Evolutionary conservation across 2,113 vertebrate genomes (phyloP).

Genomic region (Porphyrio hochstetteri): DNA sequence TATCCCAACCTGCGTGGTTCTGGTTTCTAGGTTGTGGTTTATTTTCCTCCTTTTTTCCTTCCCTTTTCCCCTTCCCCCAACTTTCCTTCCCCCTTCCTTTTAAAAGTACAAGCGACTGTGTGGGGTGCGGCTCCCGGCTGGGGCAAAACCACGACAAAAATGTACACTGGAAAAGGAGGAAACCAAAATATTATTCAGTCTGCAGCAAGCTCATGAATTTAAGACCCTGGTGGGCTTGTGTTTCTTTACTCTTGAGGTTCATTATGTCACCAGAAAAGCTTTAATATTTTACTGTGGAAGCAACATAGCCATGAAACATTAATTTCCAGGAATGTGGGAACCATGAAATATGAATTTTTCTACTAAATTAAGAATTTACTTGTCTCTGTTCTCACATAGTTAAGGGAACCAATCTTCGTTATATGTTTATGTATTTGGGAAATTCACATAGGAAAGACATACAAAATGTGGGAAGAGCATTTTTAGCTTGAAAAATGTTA

Average conservation of each 20-base stretch:
- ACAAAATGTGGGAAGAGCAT: background rate
- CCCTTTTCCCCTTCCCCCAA: too few species aligned
- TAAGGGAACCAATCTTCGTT: background rate
- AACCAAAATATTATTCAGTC: slow-evolving; percentile 54
- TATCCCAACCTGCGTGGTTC: too few species aligned
- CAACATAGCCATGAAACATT: slow-evolving; percentile 42
- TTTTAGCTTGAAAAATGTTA: background rate
- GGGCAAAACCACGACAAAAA: too few species aligned
- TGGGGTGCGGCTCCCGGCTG: too few species aligned
- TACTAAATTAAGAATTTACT: slow-evolving; percentile 43
- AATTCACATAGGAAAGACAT: background rate
- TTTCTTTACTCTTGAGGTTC: slow-evolving; percentile 41
- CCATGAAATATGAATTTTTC: background rate
- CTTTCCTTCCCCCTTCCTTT: too few species aligned
- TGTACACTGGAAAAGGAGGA: background rate
- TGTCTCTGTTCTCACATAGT: background rate
- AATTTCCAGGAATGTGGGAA: slow-evolving; percentile 44
- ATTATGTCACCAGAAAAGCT: slow-evolving; percentile 52
- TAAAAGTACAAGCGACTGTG: too few species aligned
- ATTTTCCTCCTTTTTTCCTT: too few species aligned
- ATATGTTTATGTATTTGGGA: background rate
- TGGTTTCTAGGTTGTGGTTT: too few species aligned
- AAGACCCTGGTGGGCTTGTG: background rate
- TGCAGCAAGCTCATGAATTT: background rate
- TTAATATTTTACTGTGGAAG: slow-evolving; percentile 51